Evolutionary conservation across 1,140 invertebrate species (phyloP).

Genomic region (Conopomorpha cramerella): DNA sequence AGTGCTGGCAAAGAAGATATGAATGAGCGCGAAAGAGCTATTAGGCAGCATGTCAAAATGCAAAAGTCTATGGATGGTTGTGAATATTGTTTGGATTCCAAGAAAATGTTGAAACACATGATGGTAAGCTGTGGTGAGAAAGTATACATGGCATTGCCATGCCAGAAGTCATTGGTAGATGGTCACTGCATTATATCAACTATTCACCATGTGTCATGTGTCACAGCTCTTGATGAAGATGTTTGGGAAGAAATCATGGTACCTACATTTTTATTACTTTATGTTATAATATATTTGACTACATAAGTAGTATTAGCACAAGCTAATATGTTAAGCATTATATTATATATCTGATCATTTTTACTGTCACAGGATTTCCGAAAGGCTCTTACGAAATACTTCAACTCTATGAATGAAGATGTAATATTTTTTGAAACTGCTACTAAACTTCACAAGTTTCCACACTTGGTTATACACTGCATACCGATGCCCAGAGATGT

Average conservation of each 20-base stretch:
- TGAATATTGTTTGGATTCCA: constrained; percentile 79
- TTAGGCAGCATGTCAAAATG: constrained; percentile 73
- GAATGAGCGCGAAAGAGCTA: constrained; percentile 69
- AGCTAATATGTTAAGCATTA: no score
- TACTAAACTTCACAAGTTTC: constrained; percentile 71
- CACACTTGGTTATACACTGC: constrained; percentile 90
- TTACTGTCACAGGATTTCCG: constrained; percentile 66
- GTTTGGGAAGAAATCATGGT: constrained; percentile 88
- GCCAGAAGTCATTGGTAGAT: constrained; percentile 76
- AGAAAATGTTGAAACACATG: constrained; percentile 83
- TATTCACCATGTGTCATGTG: constrained; percentile 77
- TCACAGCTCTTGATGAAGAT: constrained; percentile 89
- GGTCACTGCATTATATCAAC: constrained; percentile 90
- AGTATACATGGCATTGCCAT: constrained; percentile 82
- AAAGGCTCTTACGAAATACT: constrained; percentile 79
- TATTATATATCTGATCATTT: no score
- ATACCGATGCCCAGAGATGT: constrained; percentile 82
- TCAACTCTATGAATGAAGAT: constrained; percentile 72
- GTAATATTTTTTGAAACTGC: constrained; percentile 93
- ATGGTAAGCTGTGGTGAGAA: constrained; percentile 81
- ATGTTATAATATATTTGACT: no score
- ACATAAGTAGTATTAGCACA: no score
- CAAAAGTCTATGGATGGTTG: constrained; percentile 79
- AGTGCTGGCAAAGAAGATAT: constrained; percentile 66
- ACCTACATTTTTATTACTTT: no score